These are phyloP conservation scores for Heliangelus exortis DNA, from an alignment of 2,797 vertebrate species.

Conservation along the genomic window DNA sequence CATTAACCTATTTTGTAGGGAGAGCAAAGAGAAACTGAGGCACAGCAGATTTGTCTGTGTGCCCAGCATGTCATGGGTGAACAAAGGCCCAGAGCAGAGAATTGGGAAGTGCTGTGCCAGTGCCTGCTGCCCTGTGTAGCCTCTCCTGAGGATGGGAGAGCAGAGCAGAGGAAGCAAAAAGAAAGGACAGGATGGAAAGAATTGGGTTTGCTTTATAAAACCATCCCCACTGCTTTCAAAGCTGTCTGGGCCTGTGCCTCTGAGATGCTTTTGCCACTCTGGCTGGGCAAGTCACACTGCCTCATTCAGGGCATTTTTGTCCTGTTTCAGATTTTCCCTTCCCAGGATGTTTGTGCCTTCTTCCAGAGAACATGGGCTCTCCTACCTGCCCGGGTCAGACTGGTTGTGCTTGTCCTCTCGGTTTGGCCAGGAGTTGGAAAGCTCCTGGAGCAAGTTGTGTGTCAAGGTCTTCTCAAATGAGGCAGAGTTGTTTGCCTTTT, in stretches of 20 bases:
- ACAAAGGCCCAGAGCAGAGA: not conserved
- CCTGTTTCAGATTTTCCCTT: not conserved
- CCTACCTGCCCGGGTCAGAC: not conserved
- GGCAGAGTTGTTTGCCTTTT: not conserved
- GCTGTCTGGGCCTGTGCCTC: not conserved
- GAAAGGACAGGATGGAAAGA: not conserved
- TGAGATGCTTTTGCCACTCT: not conserved
- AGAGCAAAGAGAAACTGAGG: not conserved
- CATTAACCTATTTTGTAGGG: not conserved
- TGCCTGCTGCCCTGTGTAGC: not conserved
- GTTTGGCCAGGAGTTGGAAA: not conserved
- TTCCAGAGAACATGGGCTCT: not conserved
- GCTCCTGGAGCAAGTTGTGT: not conserved
- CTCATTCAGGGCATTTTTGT: not conserved
- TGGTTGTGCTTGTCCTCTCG: not conserved
- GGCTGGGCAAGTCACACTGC: not conserved
- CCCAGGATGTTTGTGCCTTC: not conserved
- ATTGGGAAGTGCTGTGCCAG: not conserved
- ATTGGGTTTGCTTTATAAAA: not conserved
- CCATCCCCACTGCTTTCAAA: fast-evolving
- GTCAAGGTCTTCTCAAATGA: not conserved
- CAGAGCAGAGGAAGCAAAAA: not conserved
- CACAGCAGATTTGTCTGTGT: not conserved
- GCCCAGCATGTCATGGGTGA: not conserved
- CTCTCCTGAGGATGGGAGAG: not conserved